Conservation (phyloP, 2,113 vertebrate genomes). For the Chunga burmeisteri region DNA sequence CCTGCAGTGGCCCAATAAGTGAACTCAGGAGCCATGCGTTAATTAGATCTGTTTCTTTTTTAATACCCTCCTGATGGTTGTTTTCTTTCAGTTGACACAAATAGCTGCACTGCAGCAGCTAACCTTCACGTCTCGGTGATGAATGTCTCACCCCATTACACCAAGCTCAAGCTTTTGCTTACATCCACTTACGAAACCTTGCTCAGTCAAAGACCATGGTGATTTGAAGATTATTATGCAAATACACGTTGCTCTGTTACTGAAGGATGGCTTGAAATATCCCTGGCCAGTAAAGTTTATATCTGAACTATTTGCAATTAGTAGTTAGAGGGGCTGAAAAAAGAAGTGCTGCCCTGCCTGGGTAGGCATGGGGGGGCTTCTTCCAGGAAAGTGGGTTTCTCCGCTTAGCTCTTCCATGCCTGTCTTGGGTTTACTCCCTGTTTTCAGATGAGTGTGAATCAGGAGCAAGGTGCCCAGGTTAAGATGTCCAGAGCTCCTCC, state of each 20-base stretch:
- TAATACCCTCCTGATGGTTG: background rate
- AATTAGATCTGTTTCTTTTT: background rate
- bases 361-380: background rate
- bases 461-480: background rate
- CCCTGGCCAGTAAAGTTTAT: background rate
- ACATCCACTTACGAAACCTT: background rate
- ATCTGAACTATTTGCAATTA: background rate
- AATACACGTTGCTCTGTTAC: background rate
- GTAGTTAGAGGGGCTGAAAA: background rate
- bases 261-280: background rate
- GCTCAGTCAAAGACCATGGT: background rate
- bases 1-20: background rate
- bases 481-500: background rate
- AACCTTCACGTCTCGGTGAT: background rate
- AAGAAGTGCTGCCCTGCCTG: background rate
- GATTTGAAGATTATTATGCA: constrained; percentile 28
- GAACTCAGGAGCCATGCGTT: background rate
- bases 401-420: background rate
- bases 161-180: background rate
- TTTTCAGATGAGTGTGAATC: background rate
- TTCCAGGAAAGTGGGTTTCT: background rate
- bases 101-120: background rate
- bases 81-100: background rate
- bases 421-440: background rate
- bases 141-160: background rate